These are phyloP conservation scores for Morus bassanus DNA, from an alignment of 2,797 vertebrate species.

Conservation along the genomic window DNA sequence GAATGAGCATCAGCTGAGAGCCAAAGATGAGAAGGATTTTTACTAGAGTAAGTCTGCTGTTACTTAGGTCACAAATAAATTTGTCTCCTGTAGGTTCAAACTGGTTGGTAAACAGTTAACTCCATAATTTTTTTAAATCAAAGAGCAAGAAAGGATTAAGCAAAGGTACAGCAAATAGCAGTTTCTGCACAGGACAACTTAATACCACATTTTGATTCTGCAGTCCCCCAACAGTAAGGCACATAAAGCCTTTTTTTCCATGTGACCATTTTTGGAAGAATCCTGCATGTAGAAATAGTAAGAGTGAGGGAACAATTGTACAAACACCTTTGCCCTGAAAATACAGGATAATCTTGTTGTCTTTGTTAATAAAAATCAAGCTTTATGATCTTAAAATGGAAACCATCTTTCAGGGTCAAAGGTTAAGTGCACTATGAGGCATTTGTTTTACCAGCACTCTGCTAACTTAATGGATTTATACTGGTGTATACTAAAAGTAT, in stretches of 20 bases:
- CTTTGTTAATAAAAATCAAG: not conserved
- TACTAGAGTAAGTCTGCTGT: not conserved
- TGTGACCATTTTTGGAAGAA: not conserved
- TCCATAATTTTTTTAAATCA: not conserved
- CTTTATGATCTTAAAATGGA: not conserved
- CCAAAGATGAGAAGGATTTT: not conserved
- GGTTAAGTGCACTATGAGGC: not conserved
- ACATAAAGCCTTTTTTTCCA: not conserved
- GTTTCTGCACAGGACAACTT: not conserved
- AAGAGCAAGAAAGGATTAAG: not conserved
- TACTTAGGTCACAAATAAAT: not conserved
- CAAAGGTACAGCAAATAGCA: not conserved
- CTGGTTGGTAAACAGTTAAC: not conserved
- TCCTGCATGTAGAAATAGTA: not conserved
- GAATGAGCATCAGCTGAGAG: not conserved
- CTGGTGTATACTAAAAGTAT: not conserved
- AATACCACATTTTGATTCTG: not conserved
- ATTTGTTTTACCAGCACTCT: not conserved
- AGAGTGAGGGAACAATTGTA: not conserved
- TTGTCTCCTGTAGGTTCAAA: not conserved
- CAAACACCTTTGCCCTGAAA: not conserved
- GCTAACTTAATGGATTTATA: not conserved
- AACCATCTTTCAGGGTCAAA: no score
- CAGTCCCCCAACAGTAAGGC: not conserved
- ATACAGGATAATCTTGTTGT: not conserved